Base-by-base conservation (phyloP, 2,888 invertebrate species). In the Anaspis maculata region DNA sequence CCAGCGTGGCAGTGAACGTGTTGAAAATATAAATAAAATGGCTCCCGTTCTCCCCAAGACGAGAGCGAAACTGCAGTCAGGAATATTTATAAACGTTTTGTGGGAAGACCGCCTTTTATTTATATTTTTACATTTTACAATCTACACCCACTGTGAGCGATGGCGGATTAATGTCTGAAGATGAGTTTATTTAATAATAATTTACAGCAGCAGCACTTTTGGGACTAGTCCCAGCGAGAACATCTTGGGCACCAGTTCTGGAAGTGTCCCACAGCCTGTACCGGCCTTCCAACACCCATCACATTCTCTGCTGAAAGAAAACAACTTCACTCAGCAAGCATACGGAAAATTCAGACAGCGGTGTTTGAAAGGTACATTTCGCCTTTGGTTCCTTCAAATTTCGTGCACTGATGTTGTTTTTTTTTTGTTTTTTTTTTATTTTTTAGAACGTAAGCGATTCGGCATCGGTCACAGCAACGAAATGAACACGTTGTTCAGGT, bases 401-500 rank as follows among this genome's bases (percentile, higher is more conserved):
- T n/a, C n/a, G 21, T 27, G 3, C 2, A 19, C 16, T 12, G 15
- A 15, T 13, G 25, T 21, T 12, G 6, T 19, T 19, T 21, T 33
- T 16, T 24, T 15, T 29, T 36, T n/a, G n/a, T 15, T 6, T 19
- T n/a, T 11, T 10, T 30, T 24, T 32, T 10, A 14, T 34, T 27
- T 1, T 40, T 39, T 74, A 85, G 96, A 97, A 62, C 83, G 96
- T 47, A 88, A 89, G 67, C 80, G 86, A 59, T 74, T 90, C 34
- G 97, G 97, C 40, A 83, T 83, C 54, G 97, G 97, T 0, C 88
- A 88, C 59, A 94, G 94, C 3, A 92, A 91, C 59, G 98, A 99
- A 69, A 98, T 99, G 97, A 98, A 98, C 69, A 98, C 98, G 0
- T 73, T 98, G 30, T 99, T 95, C 74, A 76, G 98, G 41, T 99